Evolutionary conservation across 2,113 vertebrate genomes (phyloP), one percentile per base, ranked within the genome.

Genomic region (Entelurus aequoreus): DNA sequence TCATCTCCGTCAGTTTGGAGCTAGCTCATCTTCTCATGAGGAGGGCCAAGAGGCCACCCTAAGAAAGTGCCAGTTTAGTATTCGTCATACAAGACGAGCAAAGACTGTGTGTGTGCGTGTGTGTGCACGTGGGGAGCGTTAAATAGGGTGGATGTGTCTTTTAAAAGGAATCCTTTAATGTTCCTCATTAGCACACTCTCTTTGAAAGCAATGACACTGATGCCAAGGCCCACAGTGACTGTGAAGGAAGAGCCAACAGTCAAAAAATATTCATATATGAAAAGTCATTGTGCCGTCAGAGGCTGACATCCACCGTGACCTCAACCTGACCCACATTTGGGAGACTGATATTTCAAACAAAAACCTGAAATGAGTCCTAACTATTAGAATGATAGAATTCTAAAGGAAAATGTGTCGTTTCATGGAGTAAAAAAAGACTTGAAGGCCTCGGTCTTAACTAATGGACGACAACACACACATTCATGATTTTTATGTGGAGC

Each of bases 11-110:
- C 71, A 71, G 69, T 83, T 79, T 79, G 68, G 62, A 73, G 68
- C 61, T 36, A 16, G 62, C 75, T 80, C 75, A 76, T 81, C 69
- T 64, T 68, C 76, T 80, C 74, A 77, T 79, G 79, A 86, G 67
- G 42, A 77, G 69, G 65, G 69, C 62, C 73, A 66, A 66, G 63
- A 73, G 72, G 81, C 76, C 62, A 56, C 62, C 61, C 50, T 65
- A 61, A 69, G 71, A 64, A 74, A 65, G 62, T 13, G 2, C 5
- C 48, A 19, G 66, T 77, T 76, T 69, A 67, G 71, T 69, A 63
- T 60, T 51, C 15, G 15, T 52, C 47, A 37, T 57, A 55, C 28
- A 53, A 36, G 54, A 76, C 1, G 6, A 60, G 44, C 47, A 35
- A 52, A 28, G 16, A 21, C 14, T 52, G 28, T 19, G 16, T 49